Percentiles rank a stretch among this genome's conserved stretches.
Evolutionary conservation across 2,113 vertebrate species (phyloP).

Genomic region (Peromyscus californicus): DNA sequence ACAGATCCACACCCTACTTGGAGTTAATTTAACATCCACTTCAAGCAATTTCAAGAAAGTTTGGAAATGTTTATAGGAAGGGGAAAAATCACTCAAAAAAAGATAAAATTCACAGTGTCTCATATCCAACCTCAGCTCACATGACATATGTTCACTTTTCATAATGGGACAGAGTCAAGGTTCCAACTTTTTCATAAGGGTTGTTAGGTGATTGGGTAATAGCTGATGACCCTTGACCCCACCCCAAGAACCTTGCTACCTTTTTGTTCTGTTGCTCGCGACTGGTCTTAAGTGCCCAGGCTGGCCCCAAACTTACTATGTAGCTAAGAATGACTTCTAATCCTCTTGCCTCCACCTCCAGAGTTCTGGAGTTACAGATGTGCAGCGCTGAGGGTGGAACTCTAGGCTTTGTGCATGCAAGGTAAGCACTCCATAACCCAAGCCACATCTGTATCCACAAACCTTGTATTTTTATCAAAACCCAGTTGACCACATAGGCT

Average conservation of each 20-base stretch:
- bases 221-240: neutral
- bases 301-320: neutral
- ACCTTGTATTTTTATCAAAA: neutral
- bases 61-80: neutral
- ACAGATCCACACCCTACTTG: neutral
- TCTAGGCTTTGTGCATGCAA: neutral
- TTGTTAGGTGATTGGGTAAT: neutral
- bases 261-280: neutral
- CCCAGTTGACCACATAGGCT: neutral
- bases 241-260: neutral
- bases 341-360: neutral
- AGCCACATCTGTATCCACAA: neutral
- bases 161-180: neutral
- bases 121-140: neutral
- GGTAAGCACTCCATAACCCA: neutral
- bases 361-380: neutral
- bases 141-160: neutral
- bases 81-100: neutral
- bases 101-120: neutral
- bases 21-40: neutral
- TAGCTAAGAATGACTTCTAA: neutral
- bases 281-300: neutral
- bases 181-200: neutral
- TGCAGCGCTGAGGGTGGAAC: neutral
- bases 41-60: neutral